These are phyloP conservation scores for Brachionus paranguensis DNA, from an alignment of 1,140 invertebrate genomes.

Conservation along the genomic window DNA sequence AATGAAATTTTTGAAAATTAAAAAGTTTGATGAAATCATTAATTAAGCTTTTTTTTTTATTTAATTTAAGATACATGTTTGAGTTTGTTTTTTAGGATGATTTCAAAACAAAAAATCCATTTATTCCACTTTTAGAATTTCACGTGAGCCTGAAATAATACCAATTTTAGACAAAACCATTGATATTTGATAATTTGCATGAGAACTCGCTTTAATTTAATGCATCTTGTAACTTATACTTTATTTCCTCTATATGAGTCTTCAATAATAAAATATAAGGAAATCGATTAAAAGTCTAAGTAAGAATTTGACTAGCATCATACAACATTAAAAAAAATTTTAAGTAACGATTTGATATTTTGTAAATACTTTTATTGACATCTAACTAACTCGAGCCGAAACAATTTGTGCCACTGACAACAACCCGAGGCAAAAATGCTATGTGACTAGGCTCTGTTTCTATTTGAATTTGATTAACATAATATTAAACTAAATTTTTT, in stretches of 20 bases:
- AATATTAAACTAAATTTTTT: background rate
- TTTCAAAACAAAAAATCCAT: background rate
- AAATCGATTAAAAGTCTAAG: background rate
- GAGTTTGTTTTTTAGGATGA: background rate
- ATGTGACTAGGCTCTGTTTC: background rate
- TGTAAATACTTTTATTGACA: background rate
- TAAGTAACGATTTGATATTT: background rate
- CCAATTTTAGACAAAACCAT: background rate
- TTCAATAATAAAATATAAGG: background rate
- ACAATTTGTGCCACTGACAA: background rate
- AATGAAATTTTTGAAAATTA: too few relatives aligned
- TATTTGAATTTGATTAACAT: constrained; percentile 18
- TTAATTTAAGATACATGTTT: too few relatives aligned
- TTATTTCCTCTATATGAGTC: background rate
- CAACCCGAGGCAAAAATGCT: background rate
- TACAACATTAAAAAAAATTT: too few relatives aligned
- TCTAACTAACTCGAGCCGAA: background rate
- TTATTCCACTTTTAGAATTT: background rate
- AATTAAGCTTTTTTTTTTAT: too few relatives aligned
- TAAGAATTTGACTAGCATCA: too few relatives aligned
- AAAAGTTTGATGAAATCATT: too few relatives aligned
- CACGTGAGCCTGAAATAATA: background rate
- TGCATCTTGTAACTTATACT: background rate
- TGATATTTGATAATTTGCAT: background rate
- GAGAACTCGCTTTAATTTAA: background rate